Percentiles rank a stretch among this genome's conserved stretches.
phyloP scores from a whole-genome alignment of 2,797 vertebrate species.

The Crocidura indochinensis region DNA sequence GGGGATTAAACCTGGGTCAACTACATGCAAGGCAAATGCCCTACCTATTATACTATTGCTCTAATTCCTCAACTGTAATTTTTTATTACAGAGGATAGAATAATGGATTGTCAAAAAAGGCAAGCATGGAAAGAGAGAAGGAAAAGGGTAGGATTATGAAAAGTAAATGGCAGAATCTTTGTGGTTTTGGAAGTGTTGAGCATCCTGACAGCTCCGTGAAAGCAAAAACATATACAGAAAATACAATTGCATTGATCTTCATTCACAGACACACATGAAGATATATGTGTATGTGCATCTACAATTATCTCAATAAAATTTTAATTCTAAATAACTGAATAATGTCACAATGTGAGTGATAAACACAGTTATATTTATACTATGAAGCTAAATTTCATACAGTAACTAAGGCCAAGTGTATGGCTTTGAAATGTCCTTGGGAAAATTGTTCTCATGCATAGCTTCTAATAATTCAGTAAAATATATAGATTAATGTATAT shows the following conservation, averaged over 20 bases:
- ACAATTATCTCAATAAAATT: slow-evolving; percentile 59
- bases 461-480: not conserved
- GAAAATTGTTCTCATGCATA: not conserved
- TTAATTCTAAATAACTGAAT: slow-evolving; percentile 42
- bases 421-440: not conserved
- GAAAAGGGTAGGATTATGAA: not conserved
- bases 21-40: no score
- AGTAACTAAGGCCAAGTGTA: not conserved
- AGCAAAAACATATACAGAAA: not conserved
- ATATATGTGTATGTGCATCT: not conserved
- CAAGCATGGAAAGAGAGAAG: not conserved
- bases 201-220: not conserved
- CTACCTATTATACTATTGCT: no score
- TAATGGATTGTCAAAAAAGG: slow-evolving; percentile 15
- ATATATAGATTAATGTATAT: no score
- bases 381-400: slow-evolving; percentile 42
- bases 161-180: not conserved
- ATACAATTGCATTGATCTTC: not conserved
- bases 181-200: not conserved
- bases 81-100: slow-evolving; percentile 11
- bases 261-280: not conserved
- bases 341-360: slow-evolving; percentile 11
- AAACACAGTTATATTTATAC: slow-evolving; percentile 22
- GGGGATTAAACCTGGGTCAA: no score
- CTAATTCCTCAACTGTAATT: no score